These are phyloP conservation scores for Exephanes ischioxanthus DNA, from an alignment of 2,888 invertebrate genomes.

Conservation along the genomic window DNA sequence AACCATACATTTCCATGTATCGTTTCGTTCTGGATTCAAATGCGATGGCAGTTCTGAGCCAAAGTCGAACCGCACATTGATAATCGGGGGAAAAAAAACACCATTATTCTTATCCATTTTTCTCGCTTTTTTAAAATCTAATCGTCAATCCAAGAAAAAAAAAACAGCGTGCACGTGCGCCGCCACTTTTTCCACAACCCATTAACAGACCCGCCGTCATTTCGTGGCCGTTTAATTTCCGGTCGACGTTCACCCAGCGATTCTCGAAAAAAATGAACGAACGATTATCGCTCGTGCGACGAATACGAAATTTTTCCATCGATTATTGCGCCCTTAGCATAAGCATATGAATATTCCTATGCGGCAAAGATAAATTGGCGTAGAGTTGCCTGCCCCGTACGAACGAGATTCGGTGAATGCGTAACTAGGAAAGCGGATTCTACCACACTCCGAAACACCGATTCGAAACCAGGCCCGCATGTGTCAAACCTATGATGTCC, in stretches of 20 bases:
- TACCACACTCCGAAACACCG: slow-evolving; percentile 41
- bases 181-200: neutral
- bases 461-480: slow-evolving; percentile 52
- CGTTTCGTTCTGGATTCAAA: neutral
- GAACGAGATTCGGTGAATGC: slow-evolving; percentile 54
- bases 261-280: slow-evolving; percentile 6
- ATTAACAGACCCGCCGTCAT: neutral
- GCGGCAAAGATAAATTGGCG: slow-evolving; percentile 48
- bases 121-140: too few species aligned
- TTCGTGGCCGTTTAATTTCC: neutral
- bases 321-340: slow-evolving; percentile 44
- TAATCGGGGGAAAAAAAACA: too few species aligned
- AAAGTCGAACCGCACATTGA: too few species aligned
- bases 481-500: slow-evolving; percentile 39
- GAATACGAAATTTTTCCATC: slow-evolving; percentile 55
- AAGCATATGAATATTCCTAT: slow-evolving; percentile 60
- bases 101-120: neutral
- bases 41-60: neutral
- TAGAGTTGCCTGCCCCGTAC: neutral
- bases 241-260: neutral
- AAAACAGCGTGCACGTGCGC: neutral
- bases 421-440: slow-evolving; percentile 49
- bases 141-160: too few species aligned
- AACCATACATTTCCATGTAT: neutral
- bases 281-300: neutral